phyloP scores from a whole-genome alignment of 2,113 vertebrate species.

The Indicator indicator region DNA sequence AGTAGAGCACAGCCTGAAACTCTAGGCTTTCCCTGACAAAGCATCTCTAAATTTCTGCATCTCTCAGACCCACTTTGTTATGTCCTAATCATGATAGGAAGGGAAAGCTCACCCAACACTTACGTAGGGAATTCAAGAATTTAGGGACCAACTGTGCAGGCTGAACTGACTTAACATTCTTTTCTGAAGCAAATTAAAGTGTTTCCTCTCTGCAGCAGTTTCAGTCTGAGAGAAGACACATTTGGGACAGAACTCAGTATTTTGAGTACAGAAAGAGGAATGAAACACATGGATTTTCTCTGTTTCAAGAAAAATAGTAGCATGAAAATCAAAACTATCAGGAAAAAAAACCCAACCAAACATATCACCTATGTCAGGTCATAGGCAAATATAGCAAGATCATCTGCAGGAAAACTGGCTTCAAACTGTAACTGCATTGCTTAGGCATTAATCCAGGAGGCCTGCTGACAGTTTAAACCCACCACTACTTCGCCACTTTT shows the following conservation, averaged over 20 bases:
- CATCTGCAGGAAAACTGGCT: not conserved
- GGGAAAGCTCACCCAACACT: not conserved
- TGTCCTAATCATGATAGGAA: not conserved
- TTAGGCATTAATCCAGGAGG: not conserved
- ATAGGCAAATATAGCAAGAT: not conserved
- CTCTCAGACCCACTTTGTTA: not conserved
- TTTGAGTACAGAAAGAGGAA: not conserved
- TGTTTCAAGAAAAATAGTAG: not conserved
- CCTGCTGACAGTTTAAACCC: not conserved
- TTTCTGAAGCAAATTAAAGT: conserved; percentile 26
- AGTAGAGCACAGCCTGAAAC: not conserved
- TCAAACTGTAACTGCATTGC: not conserved
- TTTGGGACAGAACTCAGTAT: not conserved
- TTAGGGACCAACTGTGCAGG: not conserved
- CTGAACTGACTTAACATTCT: conserved; percentile 20
- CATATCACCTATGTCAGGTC: not conserved
- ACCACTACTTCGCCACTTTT: not conserved
- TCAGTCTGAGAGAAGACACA: not conserved
- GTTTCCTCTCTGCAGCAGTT: not conserved
- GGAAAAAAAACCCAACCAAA: not conserved
- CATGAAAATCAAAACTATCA: not conserved
- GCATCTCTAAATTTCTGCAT: not conserved
- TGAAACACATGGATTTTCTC: not conserved
- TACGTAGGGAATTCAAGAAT: not conserved
- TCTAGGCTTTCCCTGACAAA: not conserved